Conservation (phyloP, 2,797 vertebrate species). For the Pangasius sanitwongsei region DNA sequence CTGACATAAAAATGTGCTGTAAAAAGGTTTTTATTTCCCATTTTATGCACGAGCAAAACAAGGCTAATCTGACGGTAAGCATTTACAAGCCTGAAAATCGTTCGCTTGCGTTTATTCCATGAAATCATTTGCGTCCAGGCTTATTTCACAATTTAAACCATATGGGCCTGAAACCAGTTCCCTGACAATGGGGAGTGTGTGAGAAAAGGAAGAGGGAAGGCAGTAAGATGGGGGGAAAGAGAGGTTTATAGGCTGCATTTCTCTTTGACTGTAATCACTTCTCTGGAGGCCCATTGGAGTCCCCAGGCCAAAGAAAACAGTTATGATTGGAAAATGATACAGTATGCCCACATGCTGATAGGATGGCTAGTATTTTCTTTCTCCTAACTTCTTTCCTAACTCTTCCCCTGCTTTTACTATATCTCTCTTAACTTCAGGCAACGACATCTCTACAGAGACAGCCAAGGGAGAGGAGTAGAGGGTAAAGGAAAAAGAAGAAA, state of each 20-base stretch:
- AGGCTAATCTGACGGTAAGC: conserved; percentile 66
- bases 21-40: conserved; percentile 59
- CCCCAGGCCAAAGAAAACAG: conserved; percentile 68
- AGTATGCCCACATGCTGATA: conserved; percentile 68
- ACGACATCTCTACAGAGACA: conserved; percentile 48
- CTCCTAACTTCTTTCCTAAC: conserved; percentile 51
- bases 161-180: conserved; percentile 63
- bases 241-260: conserved; percentile 62
- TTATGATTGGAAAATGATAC: conserved; percentile 69
- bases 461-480: conserved; percentile 33
- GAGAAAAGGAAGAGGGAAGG: conserved; percentile 30
- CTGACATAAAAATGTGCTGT: conserved; percentile 55
- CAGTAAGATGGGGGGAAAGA: conserved; percentile 23
- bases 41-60: conserved; percentile 69
- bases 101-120: conserved; percentile 72
- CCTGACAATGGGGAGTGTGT: conserved; percentile 45
- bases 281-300: conserved; percentile 66
- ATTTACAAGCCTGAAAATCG: conserved; percentile 66
- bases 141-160: conserved; percentile 71
- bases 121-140: conserved; percentile 72
- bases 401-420: conserved; percentile 51
- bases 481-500: conserved; percentile 46
- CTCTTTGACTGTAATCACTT: conserved; percentile 63
- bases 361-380: conserved; percentile 63
- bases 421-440: conserved; percentile 43